Base-by-base conservation (phyloP, 2,797 vertebrate genomes). In the Florisuga fusca region DNA sequence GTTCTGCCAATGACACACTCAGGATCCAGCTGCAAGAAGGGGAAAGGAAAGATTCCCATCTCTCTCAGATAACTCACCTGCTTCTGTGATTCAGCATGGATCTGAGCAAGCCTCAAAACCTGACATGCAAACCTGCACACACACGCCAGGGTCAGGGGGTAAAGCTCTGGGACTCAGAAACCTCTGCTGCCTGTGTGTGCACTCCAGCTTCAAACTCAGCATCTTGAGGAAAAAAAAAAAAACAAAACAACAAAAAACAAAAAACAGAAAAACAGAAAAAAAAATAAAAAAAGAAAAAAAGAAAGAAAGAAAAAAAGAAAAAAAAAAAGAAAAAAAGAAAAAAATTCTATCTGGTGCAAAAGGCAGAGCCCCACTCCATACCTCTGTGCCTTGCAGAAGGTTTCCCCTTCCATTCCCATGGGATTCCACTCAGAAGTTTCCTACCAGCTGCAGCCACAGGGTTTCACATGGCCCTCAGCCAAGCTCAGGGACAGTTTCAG, bases 391-490 rank as follows among this genome's bases (percentile, higher is more conserved):
- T 80, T 1, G 0, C 6, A 1, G 55, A 2, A 27, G n/a, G 31
- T 8, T 10, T 16, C 94, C 27, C 22, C n/a, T 27, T 27, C 36
- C 0, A 0, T 90, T 94, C 91, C 89, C 91, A 6, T 88, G 64
- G 48, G 48, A 93, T 90, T 93, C 63, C 34, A 12, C 31, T 23
- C 5, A 3, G 73, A 79, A 33, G 9, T 58, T 87, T 83, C 29
- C 90, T 5, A 7, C 61, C 15, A 5, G 50, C 54, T 71, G 51
- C 74, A 67, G 9, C 78, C 66, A 77, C 12, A 8, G 5, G 59
- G 86, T 94, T 95, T 96, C 92, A n/a, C 48, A 18, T 62, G 77
- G 83, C 92, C 45, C 34, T 3, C 43, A 55, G 90, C 92, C 81
- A 94, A 55, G 66, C 55, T 73, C 38, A 4, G 59, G 48, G n/a